A percentile compares a stretch with the other conserved stretches of the same genome.
phyloP scores from a whole-genome alignment of 2,113 vertebrate species.

The Gopherus evgoodei region DNA sequence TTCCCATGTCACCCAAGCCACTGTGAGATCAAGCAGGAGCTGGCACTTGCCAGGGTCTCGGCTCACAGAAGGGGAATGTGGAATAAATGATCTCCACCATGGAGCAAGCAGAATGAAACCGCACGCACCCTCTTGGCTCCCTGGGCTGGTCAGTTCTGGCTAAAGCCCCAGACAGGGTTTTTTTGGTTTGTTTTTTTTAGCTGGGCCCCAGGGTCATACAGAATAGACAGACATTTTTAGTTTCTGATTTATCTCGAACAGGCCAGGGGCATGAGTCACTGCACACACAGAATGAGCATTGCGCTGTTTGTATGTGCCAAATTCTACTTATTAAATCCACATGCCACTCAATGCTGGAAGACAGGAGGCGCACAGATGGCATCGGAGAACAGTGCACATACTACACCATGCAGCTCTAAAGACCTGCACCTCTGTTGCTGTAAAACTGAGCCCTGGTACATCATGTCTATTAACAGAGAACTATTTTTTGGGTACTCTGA shows the following conservation, averaged over 20 bases:
- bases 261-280: slow-evolving; percentile 30
- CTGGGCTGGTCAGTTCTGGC: neutral
- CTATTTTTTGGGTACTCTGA: fast-evolving
- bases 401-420: fast-evolving
- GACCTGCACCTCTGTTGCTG: neutral
- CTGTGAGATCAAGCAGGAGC: neutral
- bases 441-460: neutral
- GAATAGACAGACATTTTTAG: neutral
- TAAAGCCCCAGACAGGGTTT: neutral
- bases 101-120: neutral
- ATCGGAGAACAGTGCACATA: fast-evolving
- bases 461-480: neutral
- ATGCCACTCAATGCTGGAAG: neutral
- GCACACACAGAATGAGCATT: neutral
- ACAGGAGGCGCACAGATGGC: fast-evolving
- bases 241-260: slow-evolving; percentile 27
- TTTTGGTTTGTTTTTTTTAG: neutral
- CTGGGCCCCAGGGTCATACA: slow-evolving; percentile 20
- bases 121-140: neutral
- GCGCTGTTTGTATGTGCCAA: neutral
- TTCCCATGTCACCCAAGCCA: neutral
- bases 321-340: neutral
- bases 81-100: neutral
- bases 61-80: neutral
- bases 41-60: neutral